A percentile compares a stretch with the other conserved stretches of the same genome.
Evolutionary conservation across 2,113 vertebrate species (phyloP).

Genomic region (Emydocephalus ijimae): DNA sequence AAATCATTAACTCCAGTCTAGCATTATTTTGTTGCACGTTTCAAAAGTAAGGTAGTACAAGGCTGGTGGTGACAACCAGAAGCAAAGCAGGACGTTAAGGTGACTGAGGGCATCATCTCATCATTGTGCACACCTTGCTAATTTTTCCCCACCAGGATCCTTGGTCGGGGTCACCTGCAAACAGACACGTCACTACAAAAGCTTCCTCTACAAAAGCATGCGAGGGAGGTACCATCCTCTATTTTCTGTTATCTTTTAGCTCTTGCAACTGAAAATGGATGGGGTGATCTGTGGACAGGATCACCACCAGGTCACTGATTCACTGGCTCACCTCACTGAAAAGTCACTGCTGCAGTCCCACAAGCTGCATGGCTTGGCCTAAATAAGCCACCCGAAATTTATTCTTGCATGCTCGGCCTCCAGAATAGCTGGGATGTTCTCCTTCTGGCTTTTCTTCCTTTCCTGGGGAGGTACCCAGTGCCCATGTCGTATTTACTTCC

Average conservation of each 20-base stretch:
- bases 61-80: neutral
- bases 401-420: conserved; percentile 13
- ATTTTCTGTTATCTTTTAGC: neutral
- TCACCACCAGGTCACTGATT: neutral
- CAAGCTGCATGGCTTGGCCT: neutral
- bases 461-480: neutral
- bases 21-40: neutral
- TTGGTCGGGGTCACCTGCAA: neutral
- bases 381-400: conserved; percentile 22
- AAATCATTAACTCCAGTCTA: neutral
- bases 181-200: neutral
- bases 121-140: neutral
- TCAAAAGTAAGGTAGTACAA: neutral
- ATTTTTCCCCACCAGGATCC: neutral
- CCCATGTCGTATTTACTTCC: neutral
- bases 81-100: neutral
- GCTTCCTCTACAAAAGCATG: neutral
- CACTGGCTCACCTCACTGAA: neutral
- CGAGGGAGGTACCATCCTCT: neutral
- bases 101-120: neutral
- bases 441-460: neutral
- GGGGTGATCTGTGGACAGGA: neutral
- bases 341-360: no score
- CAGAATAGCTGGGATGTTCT: conserved; percentile 39
- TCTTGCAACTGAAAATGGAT: neutral